Percentiles rank a stretch among this genome's conserved stretches.
These are phyloP conservation scores for Callimorpha dominula DNA, from an alignment of 2,888 invertebrate genomes.

Conservation along the genomic window DNA sequence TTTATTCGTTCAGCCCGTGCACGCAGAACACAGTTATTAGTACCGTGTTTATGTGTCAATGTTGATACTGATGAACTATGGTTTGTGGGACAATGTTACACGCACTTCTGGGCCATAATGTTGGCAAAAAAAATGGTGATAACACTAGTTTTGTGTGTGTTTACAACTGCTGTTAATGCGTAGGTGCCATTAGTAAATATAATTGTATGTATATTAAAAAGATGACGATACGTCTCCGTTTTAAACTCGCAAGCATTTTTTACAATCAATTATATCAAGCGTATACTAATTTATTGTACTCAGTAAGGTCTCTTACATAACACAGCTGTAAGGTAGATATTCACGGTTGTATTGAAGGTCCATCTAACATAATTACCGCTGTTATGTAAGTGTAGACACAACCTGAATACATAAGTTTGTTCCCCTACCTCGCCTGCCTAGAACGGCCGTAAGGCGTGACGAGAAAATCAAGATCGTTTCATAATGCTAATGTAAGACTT, in stretches of 20 bases:
- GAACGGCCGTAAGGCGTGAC: constrained; percentile 41
- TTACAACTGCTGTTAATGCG: neutral
- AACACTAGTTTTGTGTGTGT: neutral
- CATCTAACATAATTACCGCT: constrained; percentile 18
- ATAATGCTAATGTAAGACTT: constrained; percentile 45
- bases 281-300: neutral
- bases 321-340: neutral
- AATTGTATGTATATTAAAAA: too few relatives aligned
- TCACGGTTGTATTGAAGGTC: constrained; percentile 24
- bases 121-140: neutral
- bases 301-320: constrained; percentile 10
- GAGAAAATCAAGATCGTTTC: constrained; percentile 53
- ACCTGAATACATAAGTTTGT: constrained; percentile 22
- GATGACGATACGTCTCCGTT: neutral
- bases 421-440: constrained; percentile 34
- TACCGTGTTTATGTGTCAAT: neutral
- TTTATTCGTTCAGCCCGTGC: neutral
- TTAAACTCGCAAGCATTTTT: neutral
- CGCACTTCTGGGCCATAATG: neutral
- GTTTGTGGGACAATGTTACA: neutral
- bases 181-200: too few relatives aligned
- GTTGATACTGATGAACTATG: neutral
- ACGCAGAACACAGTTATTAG: neutral
- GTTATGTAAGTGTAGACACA: constrained; percentile 27
- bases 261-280: neutral